Evolutionary conservation across 2,113 vertebrate species (phyloP), one percentile per base, ranked within the genome.

Genomic region (Lophotis ruficrista): DNA sequence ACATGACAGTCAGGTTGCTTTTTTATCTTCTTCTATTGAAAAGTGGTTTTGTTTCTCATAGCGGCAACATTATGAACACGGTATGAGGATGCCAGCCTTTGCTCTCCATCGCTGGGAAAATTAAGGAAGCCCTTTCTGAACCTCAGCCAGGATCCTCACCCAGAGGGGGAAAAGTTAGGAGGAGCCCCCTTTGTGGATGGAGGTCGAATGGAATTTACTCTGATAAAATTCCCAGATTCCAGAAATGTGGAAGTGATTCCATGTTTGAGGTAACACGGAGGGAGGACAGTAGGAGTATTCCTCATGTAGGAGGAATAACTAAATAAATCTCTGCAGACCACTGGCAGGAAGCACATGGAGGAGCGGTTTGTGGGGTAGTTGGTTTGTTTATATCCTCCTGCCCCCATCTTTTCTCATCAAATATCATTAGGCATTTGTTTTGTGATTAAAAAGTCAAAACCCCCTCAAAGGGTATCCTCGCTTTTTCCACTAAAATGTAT

Each of bases 361-460:
- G 56, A 92, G 43, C 73, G 65, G 33, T 18, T 70, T 75, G n/a
- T 64, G 31, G 30, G 12, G 12, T 20, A 38, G 12, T 37, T 89
- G 93, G 45, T 93, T 95, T 93, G n/a, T 72, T 88, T 83, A n/a
- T 76, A 43, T 30, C 8, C 6, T 38, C 25, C 23, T 14, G 41
- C 22, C 25, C 0, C 0, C 69, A 68, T 91, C 50, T 89, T 90
- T 88, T 93, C 79, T 93, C 37, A 47, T 90, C 78, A 92, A 96
- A 95, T 93, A 92, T 73, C 89, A 93, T 85, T 38, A 86, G 87
- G 88, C 86, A 69, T 92, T 97, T 97, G 76, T 89, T 97, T 97
- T 97, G 83, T 75, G 95, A 94, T 97, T 94, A 95, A 96, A 95
- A 97, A 97, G 91, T 89, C 87, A 96, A 31, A 70, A 28, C 47